Evolutionary conservation across 2,113 vertebrate species (phyloP), one percentile per base, ranked within the genome.

Genomic region (Ibidorhyncha struthersii): DNA sequence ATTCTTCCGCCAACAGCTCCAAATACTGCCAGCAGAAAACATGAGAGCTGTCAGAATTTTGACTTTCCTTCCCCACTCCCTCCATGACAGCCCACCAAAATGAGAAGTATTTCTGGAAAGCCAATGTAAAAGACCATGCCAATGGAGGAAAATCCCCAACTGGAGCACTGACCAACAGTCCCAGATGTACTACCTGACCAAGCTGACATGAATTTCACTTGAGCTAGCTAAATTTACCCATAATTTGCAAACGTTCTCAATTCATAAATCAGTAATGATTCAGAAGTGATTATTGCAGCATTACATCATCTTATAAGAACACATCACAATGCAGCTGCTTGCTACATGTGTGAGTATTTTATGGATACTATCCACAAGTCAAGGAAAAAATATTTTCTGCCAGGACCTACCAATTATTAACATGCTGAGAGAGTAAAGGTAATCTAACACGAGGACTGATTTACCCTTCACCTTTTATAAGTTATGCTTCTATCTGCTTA

Each of bases 251-350:
- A 95, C 59, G 92, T 61, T 93, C 82, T 94, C 74, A 90, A 88
- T 86, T 94, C 84, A 90, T 87, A 96, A 94, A 97, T 91, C 85
- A 94, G 86, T 82, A 89, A 93, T 3, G 10, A 87, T 91, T 90
- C 91, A 95, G 78, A 94, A 96, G 58, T 81, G n/a, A 88, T 95
- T 93, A 88, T 77, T 93, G 80, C 56, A 5, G 30, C 62, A 89
- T 91, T 96, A 96, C 88, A 90, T 87, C 30, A 90, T 56, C 78
- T 91, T 96, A 81, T 85, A 88, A 94, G 83, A 97, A 91, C 53
- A 53, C 61, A 91, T 93, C 94, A 87, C 85, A 92, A 90, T 61
- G 85, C 92, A 97, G 88, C 93, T 97, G 85, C 91, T 91, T 91
- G 81, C 74, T 76, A 86, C 79, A 94, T 82, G 89, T 97, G 84